phyloP scores from a whole-genome alignment of 2,113 vertebrate species.

The Myxocyprinus asiaticus region DNA sequence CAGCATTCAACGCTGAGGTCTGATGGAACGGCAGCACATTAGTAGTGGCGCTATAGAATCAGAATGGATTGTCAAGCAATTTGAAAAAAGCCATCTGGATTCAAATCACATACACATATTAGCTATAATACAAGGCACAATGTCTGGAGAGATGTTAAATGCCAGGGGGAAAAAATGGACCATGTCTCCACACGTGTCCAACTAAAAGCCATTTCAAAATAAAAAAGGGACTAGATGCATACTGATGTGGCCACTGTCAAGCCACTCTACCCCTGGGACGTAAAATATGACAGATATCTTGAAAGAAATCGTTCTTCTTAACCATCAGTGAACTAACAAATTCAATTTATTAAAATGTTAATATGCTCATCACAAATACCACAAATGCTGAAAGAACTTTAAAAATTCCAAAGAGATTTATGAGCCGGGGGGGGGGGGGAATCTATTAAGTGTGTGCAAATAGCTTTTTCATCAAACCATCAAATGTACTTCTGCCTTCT shows the following conservation, averaged over 20 bases:
- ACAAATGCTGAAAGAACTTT: not conserved
- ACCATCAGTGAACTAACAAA: slow-evolving; percentile 6
- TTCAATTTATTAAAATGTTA: slow-evolving; percentile 13
- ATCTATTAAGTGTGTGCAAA: not conserved
- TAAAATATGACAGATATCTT: slow-evolving; percentile 15
- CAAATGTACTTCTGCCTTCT: not conserved
- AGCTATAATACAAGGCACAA: slow-evolving; percentile 43
- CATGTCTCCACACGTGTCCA: slow-evolving; percentile 33
- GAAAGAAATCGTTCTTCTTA: not conserved
- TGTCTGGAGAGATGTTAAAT: slow-evolving; percentile 43
- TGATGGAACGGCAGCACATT: slow-evolving; percentile 10
- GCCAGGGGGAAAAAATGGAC: slow-evolving; percentile 30
- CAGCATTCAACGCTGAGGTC: not conserved
- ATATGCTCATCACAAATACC: not conserved
- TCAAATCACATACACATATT: slow-evolving; percentile 51
- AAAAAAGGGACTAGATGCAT: slow-evolving; percentile 20
- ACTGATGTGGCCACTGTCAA: slow-evolving; percentile 26
- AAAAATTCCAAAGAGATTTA: not conserved
- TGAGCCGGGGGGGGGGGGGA: not conserved
- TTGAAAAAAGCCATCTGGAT: slow-evolving; percentile 11
- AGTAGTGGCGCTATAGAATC: slow-evolving; percentile 21
- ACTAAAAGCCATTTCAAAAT: slow-evolving; percentile 40
- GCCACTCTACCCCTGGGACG: not conserved
- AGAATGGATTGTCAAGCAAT: slow-evolving; percentile 49
- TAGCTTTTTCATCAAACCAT: slow-evolving; percentile 3